These are phyloP conservation scores for Solea senegalensis DNA, from an alignment of 2,113 vertebrate species.

Conservation along the genomic window DNA sequence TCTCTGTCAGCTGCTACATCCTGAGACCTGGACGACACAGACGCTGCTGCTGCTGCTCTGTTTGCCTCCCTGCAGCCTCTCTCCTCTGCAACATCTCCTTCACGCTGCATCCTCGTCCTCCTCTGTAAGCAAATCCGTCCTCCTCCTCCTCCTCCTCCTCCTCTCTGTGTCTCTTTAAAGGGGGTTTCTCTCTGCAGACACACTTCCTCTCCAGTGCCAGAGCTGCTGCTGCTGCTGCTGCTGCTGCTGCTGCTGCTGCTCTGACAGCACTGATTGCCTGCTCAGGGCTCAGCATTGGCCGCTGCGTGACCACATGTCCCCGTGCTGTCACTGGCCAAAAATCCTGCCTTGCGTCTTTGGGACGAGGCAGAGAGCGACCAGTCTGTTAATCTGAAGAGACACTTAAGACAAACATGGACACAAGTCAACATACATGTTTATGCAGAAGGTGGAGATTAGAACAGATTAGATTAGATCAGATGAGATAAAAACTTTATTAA, in stretches of 20 bases:
- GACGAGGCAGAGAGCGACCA: slow-evolving; percentile 37
- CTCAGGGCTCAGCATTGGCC: slow-evolving; percentile 68
- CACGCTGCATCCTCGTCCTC: slow-evolving; percentile 57
- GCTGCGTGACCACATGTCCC: slow-evolving; percentile 71
- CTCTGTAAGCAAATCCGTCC: slow-evolving; percentile 44
- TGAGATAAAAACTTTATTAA: too few relatives aligned
- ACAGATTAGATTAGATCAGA: too few relatives aligned
- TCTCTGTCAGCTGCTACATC: slow-evolving; percentile 56
- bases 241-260: slow-evolving; percentile 31
- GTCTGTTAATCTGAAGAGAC: slow-evolving; percentile 24
- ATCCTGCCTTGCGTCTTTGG: slow-evolving; percentile 37
- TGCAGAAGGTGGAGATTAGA: too few relatives aligned
- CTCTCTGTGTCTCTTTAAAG: slow-evolving; percentile 22
- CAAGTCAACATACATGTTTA: too few relatives aligned
- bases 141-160: slow-evolving; percentile 11
- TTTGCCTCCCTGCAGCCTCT: slow-evolving; percentile 44
- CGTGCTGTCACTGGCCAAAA: slow-evolving; percentile 68
- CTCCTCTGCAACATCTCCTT: slow-evolving; percentile 44
- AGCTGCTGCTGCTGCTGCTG: slow-evolving; percentile 4
- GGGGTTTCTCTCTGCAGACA: slow-evolving; percentile 58
- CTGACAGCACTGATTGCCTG: slow-evolving; percentile 34
- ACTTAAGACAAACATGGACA: slow-evolving; percentile 9
- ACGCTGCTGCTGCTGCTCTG: slow-evolving; percentile 12
- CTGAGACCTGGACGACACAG: slow-evolving; percentile 44
- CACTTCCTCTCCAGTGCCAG: slow-evolving; percentile 46